A percentile compares a stretch with the other conserved stretches of the same genome.
phyloP scores from a whole-genome alignment of 2,113 vertebrate species.

The Xenotilapia caudafasciata region DNA sequence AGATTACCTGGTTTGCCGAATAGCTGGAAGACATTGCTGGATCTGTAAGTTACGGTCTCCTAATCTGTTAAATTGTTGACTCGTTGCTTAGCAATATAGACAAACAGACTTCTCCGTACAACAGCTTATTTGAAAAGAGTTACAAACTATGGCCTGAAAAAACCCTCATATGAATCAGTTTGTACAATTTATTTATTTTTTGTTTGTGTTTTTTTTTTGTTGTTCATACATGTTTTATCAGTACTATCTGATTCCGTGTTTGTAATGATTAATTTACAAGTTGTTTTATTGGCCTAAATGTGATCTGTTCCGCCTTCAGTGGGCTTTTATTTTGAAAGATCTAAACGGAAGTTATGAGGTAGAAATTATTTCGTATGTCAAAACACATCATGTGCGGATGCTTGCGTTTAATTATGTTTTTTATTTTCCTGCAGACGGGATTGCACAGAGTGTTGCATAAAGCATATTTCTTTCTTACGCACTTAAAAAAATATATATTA shows the following conservation, averaged over 20 bases:
- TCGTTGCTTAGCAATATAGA: slow-evolving; percentile 58
- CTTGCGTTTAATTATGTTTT: neutral
- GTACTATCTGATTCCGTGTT: neutral
- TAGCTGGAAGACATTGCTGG: slow-evolving; percentile 62
- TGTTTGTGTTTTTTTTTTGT: neutral
- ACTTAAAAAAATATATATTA: neutral
- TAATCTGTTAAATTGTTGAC: neutral
- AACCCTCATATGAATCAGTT: neutral
- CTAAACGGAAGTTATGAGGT: neutral
- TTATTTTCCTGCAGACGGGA: neutral
- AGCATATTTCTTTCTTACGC: neutral
- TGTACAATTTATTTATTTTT: neutral
- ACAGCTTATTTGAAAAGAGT: neutral
- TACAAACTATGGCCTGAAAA: neutral
- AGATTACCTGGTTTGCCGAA: slow-evolving; percentile 69
- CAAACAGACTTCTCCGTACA: neutral
- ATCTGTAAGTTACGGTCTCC: neutral
- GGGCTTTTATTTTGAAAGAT: neutral
- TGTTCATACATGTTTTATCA: neutral
- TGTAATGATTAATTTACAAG: neutral
- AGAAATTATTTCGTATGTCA: neutral
- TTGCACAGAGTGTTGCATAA: neutral
- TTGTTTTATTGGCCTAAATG: neutral
- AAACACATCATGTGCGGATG: neutral
- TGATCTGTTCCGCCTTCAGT: neutral